Evolutionary conservation across 2,888 invertebrate genomes (phyloP).

Genomic region (Malthinus flaveolus): DNA sequence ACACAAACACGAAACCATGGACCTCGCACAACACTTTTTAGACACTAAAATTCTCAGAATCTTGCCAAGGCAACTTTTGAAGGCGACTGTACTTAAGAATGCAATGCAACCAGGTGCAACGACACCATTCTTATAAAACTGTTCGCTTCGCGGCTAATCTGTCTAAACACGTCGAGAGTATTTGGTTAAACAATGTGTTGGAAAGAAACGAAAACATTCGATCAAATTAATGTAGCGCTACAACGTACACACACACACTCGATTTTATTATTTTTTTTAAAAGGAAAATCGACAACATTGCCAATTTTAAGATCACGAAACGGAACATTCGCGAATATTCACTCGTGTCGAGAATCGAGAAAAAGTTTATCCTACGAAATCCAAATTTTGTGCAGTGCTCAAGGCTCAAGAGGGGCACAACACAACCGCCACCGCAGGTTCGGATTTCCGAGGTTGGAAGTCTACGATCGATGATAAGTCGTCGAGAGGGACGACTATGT

Average conservation of each 20-base stretch:
- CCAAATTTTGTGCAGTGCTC: constrained; percentile 16
- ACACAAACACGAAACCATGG: background rate
- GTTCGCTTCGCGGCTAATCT: constrained; percentile 27
- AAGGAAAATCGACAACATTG: constrained; percentile 19
- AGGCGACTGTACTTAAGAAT: constrained; percentile 42
- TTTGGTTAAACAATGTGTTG: constrained; percentile 23
- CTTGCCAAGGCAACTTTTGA: constrained; percentile 32
- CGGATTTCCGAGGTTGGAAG: constrained; percentile 26
- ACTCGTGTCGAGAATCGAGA: constrained; percentile 5
- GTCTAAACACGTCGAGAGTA: constrained; percentile 21
- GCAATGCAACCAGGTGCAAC: constrained; percentile 49
- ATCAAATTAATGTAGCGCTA: constrained; percentile 22
- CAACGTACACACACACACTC: constrained; percentile 22
- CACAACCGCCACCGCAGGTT: constrained; percentile 18
- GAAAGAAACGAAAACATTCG: constrained; percentile 21
- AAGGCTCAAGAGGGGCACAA: background rate
- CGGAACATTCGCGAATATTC: constrained; percentile 21
- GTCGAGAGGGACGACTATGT: background rate
- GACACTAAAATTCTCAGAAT: constrained; percentile 17
- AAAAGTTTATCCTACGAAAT: constrained; percentile 19
- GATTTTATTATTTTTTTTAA: background rate
- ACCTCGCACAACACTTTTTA: constrained; percentile 14
- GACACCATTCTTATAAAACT: constrained; percentile 43
- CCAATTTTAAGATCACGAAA: constrained; percentile 24
- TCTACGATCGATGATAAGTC: constrained; percentile 16